These are phyloP conservation scores for Scaptomyza montana DNA, from an alignment of 1,140 invertebrate species.

Conservation along the genomic window DNA sequence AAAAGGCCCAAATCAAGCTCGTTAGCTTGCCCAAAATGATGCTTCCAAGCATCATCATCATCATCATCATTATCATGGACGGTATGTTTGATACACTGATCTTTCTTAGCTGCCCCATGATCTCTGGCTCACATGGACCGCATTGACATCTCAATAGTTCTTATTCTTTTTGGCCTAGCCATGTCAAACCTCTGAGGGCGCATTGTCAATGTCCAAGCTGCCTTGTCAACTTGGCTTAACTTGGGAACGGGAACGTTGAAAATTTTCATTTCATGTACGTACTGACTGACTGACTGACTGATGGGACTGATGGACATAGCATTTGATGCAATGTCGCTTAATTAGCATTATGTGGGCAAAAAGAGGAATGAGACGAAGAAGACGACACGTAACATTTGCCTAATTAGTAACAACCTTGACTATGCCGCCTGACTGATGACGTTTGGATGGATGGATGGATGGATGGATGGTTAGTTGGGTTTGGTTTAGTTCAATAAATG, in stretches of 20 bases:
- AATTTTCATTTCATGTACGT: conserved; percentile 56
- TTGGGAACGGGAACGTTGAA: conserved; percentile 49
- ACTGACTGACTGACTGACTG: conserved; percentile 6
- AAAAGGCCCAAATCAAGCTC: conserved; percentile 28
- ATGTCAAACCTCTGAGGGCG: conserved; percentile 74
- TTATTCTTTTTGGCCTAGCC: conserved; percentile 47
- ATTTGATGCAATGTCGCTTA: conserved; percentile 77
- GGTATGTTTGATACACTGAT: conserved; percentile 58
- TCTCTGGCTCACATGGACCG: conserved; percentile 26
- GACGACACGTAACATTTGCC: conserved; percentile 32
- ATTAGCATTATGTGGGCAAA: conserved; percentile 64
- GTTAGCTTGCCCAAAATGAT: conserved; percentile 40
- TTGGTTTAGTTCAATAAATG: conserved; percentile 11
- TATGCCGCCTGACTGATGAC: conserved; percentile 40
- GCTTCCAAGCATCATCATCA: conserved; percentile 11
- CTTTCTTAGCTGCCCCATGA: conserved; percentile 23
- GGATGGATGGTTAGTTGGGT: conserved; percentile 11
- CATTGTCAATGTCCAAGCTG: conserved; percentile 75
- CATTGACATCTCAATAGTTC: conserved; percentile 76
- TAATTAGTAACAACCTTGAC: conserved; percentile 78
- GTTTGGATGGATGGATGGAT: conserved; percentile 29
- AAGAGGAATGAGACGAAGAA: background rate
- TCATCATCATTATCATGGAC: conserved; percentile 4
- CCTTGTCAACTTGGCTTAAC: conserved; percentile 48
- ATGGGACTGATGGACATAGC: conserved; percentile 20